These are phyloP conservation scores for Columbina picui DNA, from an alignment of 2,113 vertebrate genomes.

Conservation along the genomic window DNA sequence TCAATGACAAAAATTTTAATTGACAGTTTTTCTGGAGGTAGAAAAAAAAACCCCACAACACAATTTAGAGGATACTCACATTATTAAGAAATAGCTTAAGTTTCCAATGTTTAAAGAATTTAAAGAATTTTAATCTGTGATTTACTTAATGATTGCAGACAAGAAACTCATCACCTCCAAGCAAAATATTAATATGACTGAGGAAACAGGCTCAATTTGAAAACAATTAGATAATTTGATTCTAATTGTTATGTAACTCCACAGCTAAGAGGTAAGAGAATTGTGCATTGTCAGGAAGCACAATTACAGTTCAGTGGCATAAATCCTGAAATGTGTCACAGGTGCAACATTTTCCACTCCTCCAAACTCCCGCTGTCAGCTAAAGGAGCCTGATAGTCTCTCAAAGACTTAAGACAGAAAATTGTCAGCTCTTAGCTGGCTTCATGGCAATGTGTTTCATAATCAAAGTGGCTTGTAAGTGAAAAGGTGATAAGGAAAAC, in stretches of 20 bases:
- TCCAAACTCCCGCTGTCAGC: not conserved
- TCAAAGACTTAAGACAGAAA: not conserved
- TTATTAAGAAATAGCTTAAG: not conserved
- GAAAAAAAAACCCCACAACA: not conserved
- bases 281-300: rapidly evolving
- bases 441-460: not conserved
- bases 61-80: not conserved
- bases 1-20: no score
- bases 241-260: rapidly evolving
- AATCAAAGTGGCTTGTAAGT: rapidly evolving
- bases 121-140: not conserved
- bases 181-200: not conserved
- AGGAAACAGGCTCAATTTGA: not conserved
- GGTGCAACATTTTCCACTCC: rapidly evolving
- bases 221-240: not conserved
- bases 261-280: not conserved
- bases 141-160: not conserved
- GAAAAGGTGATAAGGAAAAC: not conserved
- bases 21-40: not conserved
- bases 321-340: not conserved
- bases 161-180: not conserved
- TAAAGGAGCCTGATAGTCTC: rapidly evolving
- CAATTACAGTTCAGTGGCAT: not conserved
- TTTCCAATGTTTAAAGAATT: rapidly evolving
- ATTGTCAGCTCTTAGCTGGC: not conserved